Evolutionary conservation across 1,140 invertebrate species (phyloP), one percentile per base, ranked within the genome.

Genomic region (Drosophila kohkoa): DNA sequence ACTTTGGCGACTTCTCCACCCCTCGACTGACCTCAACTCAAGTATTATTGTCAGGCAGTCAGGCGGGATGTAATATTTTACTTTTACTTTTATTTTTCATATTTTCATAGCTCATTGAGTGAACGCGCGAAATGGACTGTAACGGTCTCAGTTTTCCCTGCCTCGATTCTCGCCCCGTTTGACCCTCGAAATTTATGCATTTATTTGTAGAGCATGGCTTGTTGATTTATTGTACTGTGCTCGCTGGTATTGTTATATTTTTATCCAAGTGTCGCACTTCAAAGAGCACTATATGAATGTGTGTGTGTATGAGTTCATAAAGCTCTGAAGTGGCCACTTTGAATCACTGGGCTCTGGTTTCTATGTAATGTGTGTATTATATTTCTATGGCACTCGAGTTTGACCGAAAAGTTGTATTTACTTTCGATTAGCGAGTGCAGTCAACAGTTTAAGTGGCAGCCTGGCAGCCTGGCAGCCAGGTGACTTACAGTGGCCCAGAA

Each of bases 71-170:
- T 60, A 65, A 38, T 63, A 65, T 76, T 66, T 63, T 63, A 58
- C 55, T 76, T 66, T 63, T 63, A 58, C 55, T 63, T 48, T 62
- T 68, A 71, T 88, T 83, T 74, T 77, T 80, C 73, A 87, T 87
- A 83, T 82, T 87, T 82, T 88, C 77, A 88, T 88, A 77, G 80
- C 82, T 87, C 82, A 87, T 83, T 87, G 82, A 83, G 54, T 77
- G 59, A 35, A 25, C 25, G 62, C 46, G 59, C 46, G 79, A 87
- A 87, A 87, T 88, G 82, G 79, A 41, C 60, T 74, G 83, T 77
- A 77, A 87, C 83, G 20, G 46, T 32, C 43, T 57, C 13, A 13
- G 15, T 4, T 48, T 30, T 35, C 43, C 3, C 25, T 28, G n/a
- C 13, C 30, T 2, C 28, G 1, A 6, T 30, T 4, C 30, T 38